Evolutionary conservation across 2,113 vertebrate genomes (phyloP).

Genomic region (Xerus inauris): DNA sequence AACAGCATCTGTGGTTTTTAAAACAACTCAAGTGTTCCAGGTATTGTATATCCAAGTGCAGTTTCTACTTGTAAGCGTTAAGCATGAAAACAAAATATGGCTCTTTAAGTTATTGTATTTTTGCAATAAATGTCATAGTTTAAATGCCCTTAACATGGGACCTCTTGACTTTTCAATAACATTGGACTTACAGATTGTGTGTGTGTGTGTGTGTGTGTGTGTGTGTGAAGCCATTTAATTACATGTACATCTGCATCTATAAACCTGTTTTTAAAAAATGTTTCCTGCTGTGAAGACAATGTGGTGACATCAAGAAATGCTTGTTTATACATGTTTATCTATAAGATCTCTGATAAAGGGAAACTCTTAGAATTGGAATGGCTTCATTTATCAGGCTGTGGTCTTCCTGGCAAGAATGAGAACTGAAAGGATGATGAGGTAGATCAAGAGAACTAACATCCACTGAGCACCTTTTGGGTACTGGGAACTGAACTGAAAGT

Average conservation of each 20-base stretch:
- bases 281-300: not conserved
- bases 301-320: not conserved
- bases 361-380: not conserved
- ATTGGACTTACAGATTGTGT: not conserved
- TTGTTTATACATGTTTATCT: not conserved
- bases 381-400: not conserved
- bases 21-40: constrained; percentile 66
- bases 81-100: constrained; percentile 35
- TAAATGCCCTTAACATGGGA: constrained; percentile 39
- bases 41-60: constrained; percentile 43
- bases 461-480: not conserved
- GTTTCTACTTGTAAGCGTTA: constrained; percentile 63
- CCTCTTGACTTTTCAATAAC: constrained; percentile 10
- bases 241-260: not conserved
- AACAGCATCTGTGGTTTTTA: constrained; percentile 65
- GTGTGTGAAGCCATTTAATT: constrained; percentile 26
- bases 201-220: not conserved
- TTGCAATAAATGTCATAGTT: constrained; percentile 42
- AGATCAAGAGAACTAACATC: not conserved
- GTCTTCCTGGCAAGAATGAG: not conserved
- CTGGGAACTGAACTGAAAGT: not conserved
- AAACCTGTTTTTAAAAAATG: not conserved
- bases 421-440: not conserved
- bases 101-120: constrained; percentile 41
- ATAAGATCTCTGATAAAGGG: not conserved